Evolutionary conservation across 1,140 invertebrate species (phyloP).

Genomic region (Caerostris extrusa): DNA sequence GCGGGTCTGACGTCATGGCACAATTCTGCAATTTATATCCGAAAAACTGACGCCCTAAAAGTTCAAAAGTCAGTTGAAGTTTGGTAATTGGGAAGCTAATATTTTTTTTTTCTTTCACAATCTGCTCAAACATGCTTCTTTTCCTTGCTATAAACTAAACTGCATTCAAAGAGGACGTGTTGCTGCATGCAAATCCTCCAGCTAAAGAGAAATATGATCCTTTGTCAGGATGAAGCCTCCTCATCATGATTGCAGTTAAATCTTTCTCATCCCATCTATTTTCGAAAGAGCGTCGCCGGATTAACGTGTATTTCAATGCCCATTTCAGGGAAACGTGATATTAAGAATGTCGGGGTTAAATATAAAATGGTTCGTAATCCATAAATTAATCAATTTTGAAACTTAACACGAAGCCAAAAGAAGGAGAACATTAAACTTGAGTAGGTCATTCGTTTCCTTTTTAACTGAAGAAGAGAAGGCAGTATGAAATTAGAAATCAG

Average conservation of each 20-base stretch:
- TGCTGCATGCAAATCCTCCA: background rate
- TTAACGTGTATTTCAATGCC: too few species aligned
- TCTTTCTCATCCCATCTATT: background rate
- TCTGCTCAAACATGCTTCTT: background rate
- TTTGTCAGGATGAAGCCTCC: background rate
- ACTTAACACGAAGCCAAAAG: too few species aligned
- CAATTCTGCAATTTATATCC: conserved; percentile 39
- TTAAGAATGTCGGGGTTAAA: too few species aligned
- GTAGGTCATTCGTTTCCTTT: too few species aligned
- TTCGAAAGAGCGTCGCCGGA: too few species aligned
- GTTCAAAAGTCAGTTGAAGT: conserved; percentile 65
- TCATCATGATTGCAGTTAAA: background rate
- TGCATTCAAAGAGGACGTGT: background rate
- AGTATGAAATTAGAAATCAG: too few species aligned
- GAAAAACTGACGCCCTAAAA: conserved; percentile 60
- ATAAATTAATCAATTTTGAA: too few species aligned
- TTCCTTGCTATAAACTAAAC: background rate
- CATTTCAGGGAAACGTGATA: too few species aligned
- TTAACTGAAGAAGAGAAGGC: too few species aligned
- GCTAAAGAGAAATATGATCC: background rate
- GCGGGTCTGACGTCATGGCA: conserved; percentile 64
- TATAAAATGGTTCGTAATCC: too few species aligned
- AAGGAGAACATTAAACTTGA: too few species aligned
- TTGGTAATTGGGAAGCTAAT: conserved; percentile 7
- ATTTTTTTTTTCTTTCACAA: background rate